These are phyloP conservation scores for Hestina assimilis DNA, from an alignment of 1,140 invertebrate genomes.

Conservation along the genomic window DNA sequence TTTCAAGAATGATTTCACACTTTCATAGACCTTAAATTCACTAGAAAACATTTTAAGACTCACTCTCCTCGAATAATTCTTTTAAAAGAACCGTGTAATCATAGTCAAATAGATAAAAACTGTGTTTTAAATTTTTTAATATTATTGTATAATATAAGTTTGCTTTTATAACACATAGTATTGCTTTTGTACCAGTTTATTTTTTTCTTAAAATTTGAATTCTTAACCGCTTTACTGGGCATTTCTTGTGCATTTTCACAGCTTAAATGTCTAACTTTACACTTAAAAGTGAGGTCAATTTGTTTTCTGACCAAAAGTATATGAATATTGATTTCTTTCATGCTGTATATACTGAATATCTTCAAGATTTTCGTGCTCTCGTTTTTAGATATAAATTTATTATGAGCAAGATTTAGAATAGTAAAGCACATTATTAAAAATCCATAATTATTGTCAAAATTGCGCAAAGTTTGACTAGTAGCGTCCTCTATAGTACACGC, in stretches of 20 bases:
- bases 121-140: neutral
- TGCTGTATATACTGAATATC: too few species aligned
- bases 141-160: neutral
- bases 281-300: neutral
- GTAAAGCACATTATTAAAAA: too few species aligned
- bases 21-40: neutral
- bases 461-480: constrained; percentile 1
- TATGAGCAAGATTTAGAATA: too few species aligned
- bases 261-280: neutral
- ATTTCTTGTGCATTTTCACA: neutral
- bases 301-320: neutral
- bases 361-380: too few species aligned
- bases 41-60: neutral
- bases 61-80: neutral
- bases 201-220: neutral
- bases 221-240: neutral
- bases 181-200: neutral
- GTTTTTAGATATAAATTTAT: too few species aligned
- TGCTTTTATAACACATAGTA: neutral
- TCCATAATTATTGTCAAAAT: constrained; percentile 1
- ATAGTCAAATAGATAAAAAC: neutral
- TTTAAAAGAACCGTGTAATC: neutral
- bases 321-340: neutral
- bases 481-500: too few species aligned
- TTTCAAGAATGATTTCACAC: too few species aligned